Percentiles rank a stretch among this genome's conserved stretches.
phyloP scores from a whole-genome alignment of 2,888 invertebrate species.

The Laspeyria flexula region DNA sequence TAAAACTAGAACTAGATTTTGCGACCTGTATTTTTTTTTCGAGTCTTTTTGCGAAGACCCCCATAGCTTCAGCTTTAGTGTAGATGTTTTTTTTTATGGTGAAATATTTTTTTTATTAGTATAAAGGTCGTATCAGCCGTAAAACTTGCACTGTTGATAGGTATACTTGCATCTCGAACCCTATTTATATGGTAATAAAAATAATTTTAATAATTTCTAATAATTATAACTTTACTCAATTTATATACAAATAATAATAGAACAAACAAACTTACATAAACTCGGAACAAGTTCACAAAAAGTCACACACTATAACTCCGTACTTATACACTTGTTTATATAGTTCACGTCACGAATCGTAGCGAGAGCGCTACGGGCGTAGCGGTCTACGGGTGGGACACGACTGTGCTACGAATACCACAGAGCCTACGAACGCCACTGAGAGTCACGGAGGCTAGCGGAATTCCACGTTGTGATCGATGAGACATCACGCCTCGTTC shows the following conservation, averaged over 20 bases:
- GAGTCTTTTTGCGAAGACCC: too few species aligned
- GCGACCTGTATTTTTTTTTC: too few species aligned
- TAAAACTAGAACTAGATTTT: too few species aligned
- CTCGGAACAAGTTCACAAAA: slow-evolving; percentile 38
- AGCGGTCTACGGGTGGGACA: slow-evolving; percentile 65
- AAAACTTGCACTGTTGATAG: too few species aligned
- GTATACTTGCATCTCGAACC: too few species aligned
- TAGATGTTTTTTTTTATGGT: too few species aligned
- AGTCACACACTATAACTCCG: slow-evolving; percentile 41
- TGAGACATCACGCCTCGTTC: slow-evolving; percentile 47
- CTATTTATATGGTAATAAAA: too few species aligned
- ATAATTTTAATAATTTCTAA: too few species aligned
- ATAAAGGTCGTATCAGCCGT: too few species aligned
- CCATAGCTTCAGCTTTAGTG: too few species aligned
- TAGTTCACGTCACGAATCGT: slow-evolving; percentile 36
- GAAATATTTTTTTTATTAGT: too few species aligned
- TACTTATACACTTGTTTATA: slow-evolving; percentile 30
- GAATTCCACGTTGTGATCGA: slow-evolving; percentile 52
- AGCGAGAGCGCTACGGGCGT: slow-evolving; percentile 65
- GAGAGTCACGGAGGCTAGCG: slow-evolving; percentile 13
- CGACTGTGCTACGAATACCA: slow-evolving; percentile 58
- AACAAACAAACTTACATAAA: slow-evolving; percentile 34
- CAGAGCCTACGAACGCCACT: slow-evolving; percentile 38
- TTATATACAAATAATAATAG: slow-evolving; percentile 4
- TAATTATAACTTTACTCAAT: too few species aligned